phyloP scores from a whole-genome alignment of 2,113 vertebrate species.

The Embiotoca jacksoni region DNA sequence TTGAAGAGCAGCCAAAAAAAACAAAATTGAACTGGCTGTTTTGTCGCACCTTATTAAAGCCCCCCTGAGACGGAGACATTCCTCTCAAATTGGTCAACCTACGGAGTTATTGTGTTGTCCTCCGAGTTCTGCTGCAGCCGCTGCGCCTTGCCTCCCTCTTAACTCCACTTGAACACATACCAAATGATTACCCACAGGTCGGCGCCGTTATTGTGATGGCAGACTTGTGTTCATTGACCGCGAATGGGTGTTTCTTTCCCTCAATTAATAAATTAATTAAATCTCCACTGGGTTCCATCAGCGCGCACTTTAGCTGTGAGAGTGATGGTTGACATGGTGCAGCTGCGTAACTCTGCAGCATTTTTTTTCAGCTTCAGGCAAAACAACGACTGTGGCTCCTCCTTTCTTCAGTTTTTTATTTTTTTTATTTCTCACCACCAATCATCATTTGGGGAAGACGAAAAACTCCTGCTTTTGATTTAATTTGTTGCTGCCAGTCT shows the following conservation, averaged over 20 bases:
- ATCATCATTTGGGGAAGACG: conserved; percentile 16
- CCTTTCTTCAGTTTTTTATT: not conserved
- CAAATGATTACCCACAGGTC: conserved; percentile 61
- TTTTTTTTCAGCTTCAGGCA: conserved; percentile 25
- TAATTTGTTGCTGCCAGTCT: not conserved
- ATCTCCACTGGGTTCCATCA: conserved; percentile 61
- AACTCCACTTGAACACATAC: conserved; percentile 55
- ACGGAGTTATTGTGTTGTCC: conserved; percentile 70
- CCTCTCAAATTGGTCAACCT: conserved; percentile 65
- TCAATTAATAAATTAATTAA: conserved; percentile 70
- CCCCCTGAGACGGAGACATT: conserved; percentile 65
- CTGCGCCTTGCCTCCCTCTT: conserved; percentile 42
- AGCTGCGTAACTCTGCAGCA: conserved; percentile 47
- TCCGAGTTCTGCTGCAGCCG: conserved; percentile 21
- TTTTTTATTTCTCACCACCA: not conserved
- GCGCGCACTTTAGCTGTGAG: conserved; percentile 30
- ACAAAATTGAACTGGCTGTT: conserved; percentile 61
- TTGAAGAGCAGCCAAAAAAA: conserved; percentile 11
- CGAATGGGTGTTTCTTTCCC: conserved; percentile 65
- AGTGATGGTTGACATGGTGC: conserved; percentile 73
- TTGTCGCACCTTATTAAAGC: conserved; percentile 42
- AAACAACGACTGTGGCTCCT: conserved; percentile 33
- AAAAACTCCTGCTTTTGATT: conserved; percentile 6
- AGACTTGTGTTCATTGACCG: conserved; percentile 61
- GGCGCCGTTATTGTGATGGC: conserved; percentile 56